A percentile compares a stretch with the other conserved stretches of the same genome.
Conservation (phyloP, 2,888 invertebrate genomes). For the Xestia xanthographa region DNA sequence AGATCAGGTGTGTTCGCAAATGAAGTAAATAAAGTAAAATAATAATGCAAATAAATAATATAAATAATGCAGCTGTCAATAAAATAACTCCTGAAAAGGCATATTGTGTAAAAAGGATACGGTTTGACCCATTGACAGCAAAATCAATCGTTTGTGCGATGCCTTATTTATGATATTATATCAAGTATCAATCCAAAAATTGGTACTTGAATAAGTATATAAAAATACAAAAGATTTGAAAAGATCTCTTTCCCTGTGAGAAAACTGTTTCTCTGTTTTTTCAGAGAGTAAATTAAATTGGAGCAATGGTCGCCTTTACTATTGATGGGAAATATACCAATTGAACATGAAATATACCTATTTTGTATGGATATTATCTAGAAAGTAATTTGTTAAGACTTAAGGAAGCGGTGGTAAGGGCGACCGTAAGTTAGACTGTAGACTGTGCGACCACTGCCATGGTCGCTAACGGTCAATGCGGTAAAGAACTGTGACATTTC, state of each 20-base stretch:
- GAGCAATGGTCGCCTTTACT: background rate
- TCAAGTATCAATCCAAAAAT: slow-evolving; percentile 1
- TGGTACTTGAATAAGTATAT: background rate
- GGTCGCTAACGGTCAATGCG: background rate
- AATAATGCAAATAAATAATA: too few relatives aligned
- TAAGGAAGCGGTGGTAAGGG: background rate
- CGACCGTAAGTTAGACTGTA: background rate
- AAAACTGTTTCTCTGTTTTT: background rate
- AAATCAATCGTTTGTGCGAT: background rate
- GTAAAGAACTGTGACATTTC: background rate
- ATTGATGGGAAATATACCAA: slow-evolving; percentile 10
- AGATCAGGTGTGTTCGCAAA: background rate
- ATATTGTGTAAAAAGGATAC: background rate
- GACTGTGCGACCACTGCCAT: background rate
- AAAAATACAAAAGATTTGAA: background rate
- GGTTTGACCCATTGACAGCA: background rate
- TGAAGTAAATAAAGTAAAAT: background rate
- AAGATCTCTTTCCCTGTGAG: background rate
- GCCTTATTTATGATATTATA: background rate
- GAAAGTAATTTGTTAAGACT: slow-evolving; percentile 21
- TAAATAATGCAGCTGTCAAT: background rate
- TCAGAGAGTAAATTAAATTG: background rate
- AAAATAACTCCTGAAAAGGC: background rate
- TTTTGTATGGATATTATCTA: slow-evolving; percentile 56
- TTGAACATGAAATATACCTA: slow-evolving; percentile 36